Base-by-base conservation (phyloP, 2,888 invertebrate species). In the Epinotia ramella region DNA sequence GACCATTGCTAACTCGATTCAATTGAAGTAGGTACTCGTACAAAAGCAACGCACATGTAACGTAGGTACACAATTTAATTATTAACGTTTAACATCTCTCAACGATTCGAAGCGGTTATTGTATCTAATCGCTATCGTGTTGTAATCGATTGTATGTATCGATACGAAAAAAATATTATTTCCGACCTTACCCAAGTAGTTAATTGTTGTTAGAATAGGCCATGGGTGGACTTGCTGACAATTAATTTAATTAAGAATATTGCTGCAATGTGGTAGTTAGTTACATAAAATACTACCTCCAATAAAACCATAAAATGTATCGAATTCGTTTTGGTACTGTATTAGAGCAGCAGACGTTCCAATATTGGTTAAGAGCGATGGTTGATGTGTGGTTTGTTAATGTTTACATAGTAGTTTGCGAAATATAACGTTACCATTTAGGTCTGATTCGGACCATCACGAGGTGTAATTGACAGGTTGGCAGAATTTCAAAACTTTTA, bases 141-240 rank as follows among this genome's bases (percentile, higher is more conserved):
- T 81, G 85, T 88, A 91, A 91, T 89, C 90, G 87, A 90, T 90
- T 87, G 86, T 88, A 87, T 88, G 88, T 88, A 87, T 89, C 86
- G 86, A 86, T 89, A 86, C 78, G 80, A 83, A 82, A 81, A 85
- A 84, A 89, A 87, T 87, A 90, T 91, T 90, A 91, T 91, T 89
- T 89, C 85, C 89, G 90, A 92, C 92, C 93, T 93, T 90, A 91
- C 87, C 79, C 88, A 87, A 86, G 86, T 84, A 88, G 84, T 86
- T 91, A 89, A 91, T 91, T 88, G 87, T 84, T 83, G 88, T 87
- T 88, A 79, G 85, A 89, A 88, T 86, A 84, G 86, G 76, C 75
- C 71, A 75, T 77, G 79, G 79, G 78, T 79, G 79, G 81, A 76
- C 83, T 84, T 81, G 85, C 84, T 86, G 86, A 87, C 88, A 88